Base-by-base conservation (phyloP, 2,113 vertebrate genomes). In the Cercopithecus mona region DNA sequence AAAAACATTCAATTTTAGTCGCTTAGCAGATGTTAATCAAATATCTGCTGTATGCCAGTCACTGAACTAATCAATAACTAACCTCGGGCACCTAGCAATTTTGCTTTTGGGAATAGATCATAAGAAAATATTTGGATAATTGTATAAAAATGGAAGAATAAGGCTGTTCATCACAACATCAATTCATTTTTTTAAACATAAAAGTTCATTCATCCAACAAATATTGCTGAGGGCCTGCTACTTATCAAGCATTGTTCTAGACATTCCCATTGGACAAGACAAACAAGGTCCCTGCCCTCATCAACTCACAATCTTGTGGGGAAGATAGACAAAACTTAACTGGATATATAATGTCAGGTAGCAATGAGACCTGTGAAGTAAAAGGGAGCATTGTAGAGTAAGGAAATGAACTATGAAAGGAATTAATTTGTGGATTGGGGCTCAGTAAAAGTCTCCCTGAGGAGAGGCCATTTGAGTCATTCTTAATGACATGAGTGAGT, bases 1-100 rank as follows among this genome's bases (percentile, higher is more conserved):
- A 94, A 89, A 96, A 90, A 83, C 78, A 97, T 22, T 83, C 61
- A 89, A 70, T 59, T 93, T 92, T 30, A 92, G 57, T 95, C 84
- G n/a, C 30, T 90, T 6, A 78, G 57, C 48, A 95, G 75, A 84
- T 94, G 87, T 90, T 91, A 81, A 79, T 83, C 14, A 95, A 92
- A 64, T 73, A 81, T 64, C 64, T 38, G 8, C 38, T 86, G 2
- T 70, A 73, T 90, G 45, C 11, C 61, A 89, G n/a, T 88, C 91
- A 81, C 22, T 88, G 25, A 16, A 55, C 38, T 86, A 93, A 93
- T 89, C 82, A 88, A 14, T 50, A n/a, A 86, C 78, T 75, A 86
- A 80, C 32, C 8, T 79, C 93, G 52, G n/a, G 30, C 9, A 76
- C 23, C 48, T 32, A 45, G 50, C 35, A 76, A 76, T 72, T 97